Base-by-base conservation (phyloP, 2,888 invertebrate species). In the Melinaea menophilus region DNA sequence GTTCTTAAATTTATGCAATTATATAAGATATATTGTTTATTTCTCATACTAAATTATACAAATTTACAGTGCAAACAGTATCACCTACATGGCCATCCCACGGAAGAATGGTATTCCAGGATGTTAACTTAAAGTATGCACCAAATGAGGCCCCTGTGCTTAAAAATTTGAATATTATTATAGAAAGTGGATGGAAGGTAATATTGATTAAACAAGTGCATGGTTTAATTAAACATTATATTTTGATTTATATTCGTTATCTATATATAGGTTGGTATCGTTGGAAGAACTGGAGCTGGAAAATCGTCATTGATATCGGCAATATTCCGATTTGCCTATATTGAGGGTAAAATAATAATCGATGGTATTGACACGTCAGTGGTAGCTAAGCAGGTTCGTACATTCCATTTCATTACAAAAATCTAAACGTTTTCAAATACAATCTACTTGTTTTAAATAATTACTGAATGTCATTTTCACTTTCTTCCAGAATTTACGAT, bases 251-350 rank as follows among this genome's bases (percentile, higher is more conserved):
- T 54, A 46, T 55, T 37, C 9, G 45, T 59, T 55, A 31, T 51
- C 56, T 61, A 72, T 63, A 35, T 62, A 35, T 69, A 94, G 93
- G 85, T 94, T 54, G 95, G 94, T 5, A 93, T 95, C 60, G 94
- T 95, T 2, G 95, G 95, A 0, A 86, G 95, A 67, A 95, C 95
- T 0, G 95, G 95, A 5, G 95, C 95, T 1, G 95, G 95, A 1
- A 95, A 95, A 81, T 94, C 94, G 1, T 94, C 94, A 0, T 75
- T 95, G 56, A 93, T 94, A 71, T 92, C 94, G 2, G 94, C 94
- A 2, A 78, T 96, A 70, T 95, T 95, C 81, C 88, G 95, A 71
- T 87, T 95, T 69, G 92, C 93, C 0, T 93, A 92, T 67, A 81
- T 92, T 59, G 90, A 91, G 22, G 95, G 95, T 7, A 75, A 77